Percentiles rank a stretch among this genome's conserved stretches.
These are phyloP conservation scores for Antechinus flavipes DNA, from an alignment of 2,113 vertebrate genomes.

Conservation along the genomic window DNA sequence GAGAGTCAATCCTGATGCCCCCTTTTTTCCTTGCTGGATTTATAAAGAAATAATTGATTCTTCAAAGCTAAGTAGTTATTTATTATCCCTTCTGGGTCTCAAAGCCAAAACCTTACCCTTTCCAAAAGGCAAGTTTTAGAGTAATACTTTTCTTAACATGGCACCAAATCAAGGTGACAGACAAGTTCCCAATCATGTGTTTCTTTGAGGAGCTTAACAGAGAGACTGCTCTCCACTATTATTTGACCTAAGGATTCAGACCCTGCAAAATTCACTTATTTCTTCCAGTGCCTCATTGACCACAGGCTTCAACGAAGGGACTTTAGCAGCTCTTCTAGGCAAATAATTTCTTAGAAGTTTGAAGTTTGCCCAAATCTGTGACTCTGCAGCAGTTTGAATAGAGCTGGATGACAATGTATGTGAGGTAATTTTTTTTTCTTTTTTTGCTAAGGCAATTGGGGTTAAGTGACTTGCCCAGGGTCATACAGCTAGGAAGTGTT, in stretches of 20 bases:
- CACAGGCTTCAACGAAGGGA: neutral
- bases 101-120: neutral
- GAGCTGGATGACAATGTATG: neutral
- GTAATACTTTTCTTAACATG: neutral
- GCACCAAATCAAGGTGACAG: neutral
- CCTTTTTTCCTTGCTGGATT: neutral
- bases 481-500: too few relatives aligned
- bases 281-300: neutral
- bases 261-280: neutral
- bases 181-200: neutral
- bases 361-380: neutral
- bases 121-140: slow-evolving; percentile 31
- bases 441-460: too few relatives aligned
- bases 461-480: too few relatives aligned
- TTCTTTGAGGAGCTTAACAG: slow-evolving; percentile 27
- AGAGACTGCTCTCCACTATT: neutral
- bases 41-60: neutral
- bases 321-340: neutral
- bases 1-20: neutral
- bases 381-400: neutral
- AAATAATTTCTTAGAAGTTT: neutral
- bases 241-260: slow-evolving; percentile 9
- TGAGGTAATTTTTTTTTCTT: neutral
- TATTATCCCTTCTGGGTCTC: neutral
- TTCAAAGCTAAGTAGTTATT: slow-evolving; percentile 35